These are phyloP conservation scores for Azorinus chamasolen DNA, from an alignment of 2,888 invertebrate genomes.

Conservation along the genomic window DNA sequence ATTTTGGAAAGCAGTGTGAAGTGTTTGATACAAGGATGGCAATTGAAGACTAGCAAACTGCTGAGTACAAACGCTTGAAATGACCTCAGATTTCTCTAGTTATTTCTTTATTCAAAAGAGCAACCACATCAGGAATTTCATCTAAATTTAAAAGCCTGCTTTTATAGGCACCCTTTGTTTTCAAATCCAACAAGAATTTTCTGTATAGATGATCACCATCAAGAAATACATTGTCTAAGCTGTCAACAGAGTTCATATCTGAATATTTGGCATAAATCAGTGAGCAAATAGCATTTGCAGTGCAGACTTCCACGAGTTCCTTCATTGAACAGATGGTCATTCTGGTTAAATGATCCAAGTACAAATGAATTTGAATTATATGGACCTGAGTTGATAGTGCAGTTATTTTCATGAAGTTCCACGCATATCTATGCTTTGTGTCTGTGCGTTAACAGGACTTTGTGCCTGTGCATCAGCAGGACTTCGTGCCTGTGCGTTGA, in stretches of 20 bases:
- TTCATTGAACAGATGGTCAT: background rate
- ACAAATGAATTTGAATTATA: too few species aligned
- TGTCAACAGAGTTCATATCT: background rate
- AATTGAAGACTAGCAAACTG: slow-evolving; percentile 6
- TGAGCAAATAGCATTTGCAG: too few species aligned
- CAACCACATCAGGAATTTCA: slow-evolving; percentile 4
- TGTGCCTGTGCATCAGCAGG: too few species aligned
- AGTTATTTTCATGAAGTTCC: too few species aligned
- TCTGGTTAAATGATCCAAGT: slow-evolving; percentile 18
- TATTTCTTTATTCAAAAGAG: slow-evolving; percentile 9
- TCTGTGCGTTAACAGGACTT: too few species aligned
- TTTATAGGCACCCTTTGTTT: background rate
- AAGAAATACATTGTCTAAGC: slow-evolving; percentile 5
- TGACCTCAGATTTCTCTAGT: slow-evolving; percentile 8
- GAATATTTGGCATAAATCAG: slow-evolving; percentile 11
- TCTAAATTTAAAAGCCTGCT: slow-evolving; percentile 15
- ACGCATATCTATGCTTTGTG: too few species aligned
- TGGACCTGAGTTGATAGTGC: too few species aligned
- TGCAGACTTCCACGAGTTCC: slow-evolving; percentile 14
- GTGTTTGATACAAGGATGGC: slow-evolving; percentile 17
- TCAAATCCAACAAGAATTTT: slow-evolving; percentile 5
- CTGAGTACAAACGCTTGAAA: slow-evolving; percentile 9
- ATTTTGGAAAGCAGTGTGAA: slow-evolving; percentile 15
- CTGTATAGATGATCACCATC: slow-evolving; percentile 15
- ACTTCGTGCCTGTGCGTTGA: too few species aligned